Evolutionary conservation across 1,140 invertebrate genomes (phyloP).

Genomic region (Drosophila eugracilis): DNA sequence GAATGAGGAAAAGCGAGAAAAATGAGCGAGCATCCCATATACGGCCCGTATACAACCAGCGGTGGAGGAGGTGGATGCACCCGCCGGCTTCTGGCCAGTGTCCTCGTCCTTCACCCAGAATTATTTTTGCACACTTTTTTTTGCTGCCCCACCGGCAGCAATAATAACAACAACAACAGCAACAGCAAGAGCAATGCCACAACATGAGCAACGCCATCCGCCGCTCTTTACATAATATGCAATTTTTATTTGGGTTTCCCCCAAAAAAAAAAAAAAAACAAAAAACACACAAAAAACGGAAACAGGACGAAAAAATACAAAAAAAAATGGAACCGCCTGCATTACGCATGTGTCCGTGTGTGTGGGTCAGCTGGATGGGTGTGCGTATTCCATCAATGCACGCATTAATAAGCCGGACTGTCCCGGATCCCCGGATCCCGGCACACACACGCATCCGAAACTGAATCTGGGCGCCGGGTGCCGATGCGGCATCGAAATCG

Average conservation of each 20-base stretch:
- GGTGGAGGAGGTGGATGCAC: conserved; percentile 25
- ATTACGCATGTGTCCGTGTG: conserved; percentile 68
- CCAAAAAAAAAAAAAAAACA: conserved; percentile 46
- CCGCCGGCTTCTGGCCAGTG: conserved; percentile 51
- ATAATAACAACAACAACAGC: conserved; percentile 32
- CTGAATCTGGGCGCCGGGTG: conserved; percentile 57
- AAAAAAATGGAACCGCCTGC: conserved; percentile 35
- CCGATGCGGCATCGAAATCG: conserved; percentile 53
- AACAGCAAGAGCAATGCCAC: conserved; percentile 8
- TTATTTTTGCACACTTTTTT: conserved; percentile 77
- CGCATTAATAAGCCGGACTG: conserved; percentile 75
- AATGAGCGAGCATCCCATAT: conserved; percentile 56
- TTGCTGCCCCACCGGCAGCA: conserved; percentile 30
- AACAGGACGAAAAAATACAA: conserved; percentile 17
- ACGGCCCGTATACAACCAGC: conserved; percentile 47
- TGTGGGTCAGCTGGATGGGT: conserved; percentile 27
- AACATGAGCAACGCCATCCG: conserved; percentile 57
- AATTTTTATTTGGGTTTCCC: conserved; percentile 76
- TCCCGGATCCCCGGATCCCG: conserved; percentile 9
- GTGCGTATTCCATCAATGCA: conserved; percentile 79
- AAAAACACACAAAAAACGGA: conserved; percentile 36
- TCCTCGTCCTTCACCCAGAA: conserved; percentile 84
- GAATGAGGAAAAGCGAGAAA: conserved; percentile 42
- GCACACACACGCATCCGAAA: conserved; percentile 38
- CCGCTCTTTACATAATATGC: conserved; percentile 80